Evolutionary conservation across 2,888 invertebrate species (phyloP), one percentile per base, ranked within the genome.

Genomic region (Sialis lutaria): DNA sequence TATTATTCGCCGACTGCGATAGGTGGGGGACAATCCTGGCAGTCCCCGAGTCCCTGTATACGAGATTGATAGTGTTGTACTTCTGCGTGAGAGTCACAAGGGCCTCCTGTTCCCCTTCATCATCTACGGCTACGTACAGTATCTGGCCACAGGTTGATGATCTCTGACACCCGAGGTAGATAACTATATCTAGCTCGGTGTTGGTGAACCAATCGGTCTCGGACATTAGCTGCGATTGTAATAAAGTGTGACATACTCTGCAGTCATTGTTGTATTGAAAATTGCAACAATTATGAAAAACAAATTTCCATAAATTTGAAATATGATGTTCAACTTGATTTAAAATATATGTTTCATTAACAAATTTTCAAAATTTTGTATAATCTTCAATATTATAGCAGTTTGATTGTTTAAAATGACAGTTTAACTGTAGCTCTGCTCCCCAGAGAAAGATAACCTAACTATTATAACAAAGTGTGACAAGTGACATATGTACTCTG

Each of bases 51-150:
- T 70, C 71, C 45, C 73, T 69, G 55, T 73, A 78, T 45, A 83
- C 78, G 35, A 85, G 69, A 62, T 74, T 77, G 9, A 84, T 65
- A 42, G 77, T 72, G 67, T 85, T 84, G 59, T 76, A 70, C 44
- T 66, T 67, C 0, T 77, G 74, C 44, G 79, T 75, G 50, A 84
- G 66, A 2, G 75, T 70, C 33, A 83, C 60, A 2, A 65, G 51
- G 13, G 64, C 64, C 44, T 61, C 58, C 53, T 64, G 63, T 35
- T 63, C 55, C 55, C 59, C 59, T 50, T 65, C 63, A 40, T 62
- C 60, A 40, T 61, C 59, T 30, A 56, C 54, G 4, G 60, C 57
- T 4, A 65, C 58, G 49, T 64, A 65, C 49, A 62, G 59, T 10
- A 58, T 62, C 49, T 60, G 53, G n/a, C 60, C 65, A 12, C 64